Percentiles rank a stretch among this genome's conserved stretches.
phyloP scores from a whole-genome alignment of 2,888 invertebrate genomes.

The Anorthoa munda region DNA sequence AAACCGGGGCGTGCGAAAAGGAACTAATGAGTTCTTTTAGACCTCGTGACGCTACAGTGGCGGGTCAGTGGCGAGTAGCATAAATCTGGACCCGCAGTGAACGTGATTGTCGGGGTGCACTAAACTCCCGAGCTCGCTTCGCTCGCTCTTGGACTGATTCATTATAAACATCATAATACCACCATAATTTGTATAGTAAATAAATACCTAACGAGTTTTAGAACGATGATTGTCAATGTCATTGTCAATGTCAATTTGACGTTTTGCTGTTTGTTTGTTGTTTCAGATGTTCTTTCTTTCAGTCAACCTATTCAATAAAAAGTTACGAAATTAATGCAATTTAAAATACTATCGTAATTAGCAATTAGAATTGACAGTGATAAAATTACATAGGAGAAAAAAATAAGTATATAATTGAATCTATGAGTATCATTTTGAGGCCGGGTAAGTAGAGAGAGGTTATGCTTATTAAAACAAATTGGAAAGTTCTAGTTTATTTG shows the following conservation, averaged over 20 bases:
- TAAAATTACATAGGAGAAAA: conserved; percentile 5
- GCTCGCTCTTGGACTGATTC: too few species aligned
- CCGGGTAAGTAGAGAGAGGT: conserved; percentile 55
- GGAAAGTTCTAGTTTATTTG: not conserved
- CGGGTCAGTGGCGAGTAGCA: too few species aligned
- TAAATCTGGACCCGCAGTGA: too few species aligned
- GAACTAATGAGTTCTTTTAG: too few species aligned
- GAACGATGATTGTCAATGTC: conserved; percentile 26
- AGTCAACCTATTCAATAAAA: not conserved
- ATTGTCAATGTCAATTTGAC: conserved; percentile 32
- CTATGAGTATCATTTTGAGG: conserved; percentile 62
- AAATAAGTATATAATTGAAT: conserved; percentile 20
- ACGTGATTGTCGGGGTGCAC: too few species aligned
- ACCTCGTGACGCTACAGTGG: too few species aligned
- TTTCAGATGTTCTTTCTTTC: conserved; percentile 26
- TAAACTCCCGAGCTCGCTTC: too few species aligned
- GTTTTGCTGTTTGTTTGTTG: conserved; percentile 20
- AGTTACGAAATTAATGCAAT: not conserved
- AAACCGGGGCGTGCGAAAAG: too few species aligned
- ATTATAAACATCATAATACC: too few species aligned
- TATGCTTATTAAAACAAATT: conserved; percentile 1
- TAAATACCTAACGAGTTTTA: conserved; percentile 1
- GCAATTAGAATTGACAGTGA: not conserved
- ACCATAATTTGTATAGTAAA: too few species aligned
- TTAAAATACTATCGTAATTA: not conserved